These are phyloP conservation scores for Gambusia affinis DNA, from an alignment of 2,113 vertebrate genomes.

Conservation along the genomic window DNA sequence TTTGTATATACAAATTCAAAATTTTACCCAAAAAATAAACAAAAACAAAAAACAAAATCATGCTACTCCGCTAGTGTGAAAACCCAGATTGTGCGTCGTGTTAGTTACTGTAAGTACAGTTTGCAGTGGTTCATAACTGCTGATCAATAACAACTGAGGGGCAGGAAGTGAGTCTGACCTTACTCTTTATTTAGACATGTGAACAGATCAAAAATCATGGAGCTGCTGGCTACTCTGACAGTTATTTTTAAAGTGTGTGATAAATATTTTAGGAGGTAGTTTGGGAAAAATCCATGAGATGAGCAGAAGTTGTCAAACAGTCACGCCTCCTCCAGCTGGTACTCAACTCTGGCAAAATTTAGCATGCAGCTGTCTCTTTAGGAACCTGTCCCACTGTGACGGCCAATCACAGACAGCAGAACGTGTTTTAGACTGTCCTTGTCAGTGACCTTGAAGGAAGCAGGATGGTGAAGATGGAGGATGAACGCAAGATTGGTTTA, in stretches of 20 bases:
- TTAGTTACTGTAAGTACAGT: constrained; percentile 38
- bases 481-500: constrained; percentile 22
- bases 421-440: constrained; percentile 64
- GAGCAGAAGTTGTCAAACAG: constrained; percentile 20
- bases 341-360: constrained; percentile 13
- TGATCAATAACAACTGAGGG: constrained; percentile 40
- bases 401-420: constrained; percentile 64
- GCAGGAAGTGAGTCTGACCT: constrained; percentile 40
- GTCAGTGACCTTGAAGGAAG: constrained; percentile 70
- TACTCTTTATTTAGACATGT: background rate
- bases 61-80: background rate
- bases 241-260: background rate
- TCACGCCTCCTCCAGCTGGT: constrained; percentile 21
- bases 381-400: constrained; percentile 30
- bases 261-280: constrained; percentile 42
- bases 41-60: too few species aligned
- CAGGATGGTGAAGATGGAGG: constrained; percentile 24
- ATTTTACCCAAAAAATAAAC: too few species aligned
- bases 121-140: constrained; percentile 16
- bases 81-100: background rate
- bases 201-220: background rate
- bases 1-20: too few species aligned
- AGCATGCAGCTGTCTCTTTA: constrained; percentile 69
- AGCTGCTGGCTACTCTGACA: background rate
- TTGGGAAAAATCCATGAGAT: constrained; percentile 23